These are phyloP conservation scores for Tragelaphus scriptus DNA, from an alignment of 2,113 vertebrate genomes.

Conservation along the genomic window DNA sequence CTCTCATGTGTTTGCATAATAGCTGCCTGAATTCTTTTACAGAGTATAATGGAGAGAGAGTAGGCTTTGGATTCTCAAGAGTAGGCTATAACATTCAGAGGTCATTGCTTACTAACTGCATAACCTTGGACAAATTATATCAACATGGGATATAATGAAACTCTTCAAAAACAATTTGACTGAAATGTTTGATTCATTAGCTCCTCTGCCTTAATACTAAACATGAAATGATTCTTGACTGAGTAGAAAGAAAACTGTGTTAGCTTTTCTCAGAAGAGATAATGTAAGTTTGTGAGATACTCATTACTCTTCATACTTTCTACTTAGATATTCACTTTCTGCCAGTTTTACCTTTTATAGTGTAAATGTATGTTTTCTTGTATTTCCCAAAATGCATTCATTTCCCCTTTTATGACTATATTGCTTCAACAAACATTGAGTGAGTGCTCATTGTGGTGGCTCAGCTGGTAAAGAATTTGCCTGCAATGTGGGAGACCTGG, in stretches of 20 bases:
- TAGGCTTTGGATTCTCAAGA: not conserved
- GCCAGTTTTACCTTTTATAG: not conserved
- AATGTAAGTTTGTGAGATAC: not conserved
- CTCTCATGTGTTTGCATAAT: not conserved
- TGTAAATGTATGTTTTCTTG: not conserved
- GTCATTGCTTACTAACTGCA: not conserved
- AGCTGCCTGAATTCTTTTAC: not conserved
- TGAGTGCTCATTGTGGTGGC: not conserved
- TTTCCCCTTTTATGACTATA: not conserved
- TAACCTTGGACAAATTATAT: not conserved
- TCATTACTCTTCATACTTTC: not conserved
- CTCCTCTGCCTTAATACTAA: not conserved
- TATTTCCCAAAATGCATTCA: not conserved
- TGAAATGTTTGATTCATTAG: not conserved
- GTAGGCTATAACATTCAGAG: not conserved
- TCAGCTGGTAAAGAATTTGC: not conserved
- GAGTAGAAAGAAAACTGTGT: not conserved
- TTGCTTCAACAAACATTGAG: not conserved
- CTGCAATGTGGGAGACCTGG: not conserved
- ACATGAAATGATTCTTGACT: not conserved
- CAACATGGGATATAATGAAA: not conserved
- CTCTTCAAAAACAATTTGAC: slow-evolving; percentile 3
- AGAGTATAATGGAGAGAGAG: not conserved
- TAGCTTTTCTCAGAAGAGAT: not conserved
- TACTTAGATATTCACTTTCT: not conserved